Evolutionary conservation across 1,140 invertebrate genomes (phyloP), one percentile per base, ranked within the genome.

Genomic region (Pararge aegeria): DNA sequence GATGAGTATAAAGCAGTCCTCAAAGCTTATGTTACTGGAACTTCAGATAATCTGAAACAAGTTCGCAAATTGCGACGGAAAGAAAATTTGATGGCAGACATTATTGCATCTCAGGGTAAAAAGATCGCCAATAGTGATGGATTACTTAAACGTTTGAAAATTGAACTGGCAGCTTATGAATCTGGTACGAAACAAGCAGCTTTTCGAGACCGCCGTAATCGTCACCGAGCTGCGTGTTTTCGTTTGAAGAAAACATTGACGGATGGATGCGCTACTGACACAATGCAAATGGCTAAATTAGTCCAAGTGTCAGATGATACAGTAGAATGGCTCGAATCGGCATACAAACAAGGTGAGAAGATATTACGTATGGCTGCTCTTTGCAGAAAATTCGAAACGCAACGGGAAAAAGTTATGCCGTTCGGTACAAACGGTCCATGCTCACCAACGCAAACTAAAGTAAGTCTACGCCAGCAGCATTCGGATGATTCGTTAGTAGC

Each of bases 361-460:
- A 84, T 93, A 42, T 59, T 92, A 2, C 85, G 91, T 20, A 66
- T 92, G 21, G 87, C 90, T 1, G 80, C 80, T 0, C 77, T 92
- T n/a, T 93, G 92, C 60, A 69, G 91, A 37, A 92, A 92, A 83
- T 91, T 90, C 70, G 92, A 93, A 79, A 92, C 92, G 0, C 78
- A 88, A 63, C 77, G 89, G 0, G 92, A 93, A 75, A 92, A 92
- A 67, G 84, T 92, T 54, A 66, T 92, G 30, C 90, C 88, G 9
- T 93, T 93, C 61, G 84, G 89, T 21, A 80, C 86, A 54, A 71
- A 87, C n/a, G 70, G 82, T 29, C 90, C 92, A n/a, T 78, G 87
- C 57, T 86, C 82, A 5, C 78, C 92, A 13, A 69, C 58, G 10
- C 65, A 75, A 53, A 56, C 67, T 18, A 82, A 78, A 58, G 48